phyloP scores from a whole-genome alignment of 2,888 invertebrate species.

The Trisateles emortualis region DNA sequence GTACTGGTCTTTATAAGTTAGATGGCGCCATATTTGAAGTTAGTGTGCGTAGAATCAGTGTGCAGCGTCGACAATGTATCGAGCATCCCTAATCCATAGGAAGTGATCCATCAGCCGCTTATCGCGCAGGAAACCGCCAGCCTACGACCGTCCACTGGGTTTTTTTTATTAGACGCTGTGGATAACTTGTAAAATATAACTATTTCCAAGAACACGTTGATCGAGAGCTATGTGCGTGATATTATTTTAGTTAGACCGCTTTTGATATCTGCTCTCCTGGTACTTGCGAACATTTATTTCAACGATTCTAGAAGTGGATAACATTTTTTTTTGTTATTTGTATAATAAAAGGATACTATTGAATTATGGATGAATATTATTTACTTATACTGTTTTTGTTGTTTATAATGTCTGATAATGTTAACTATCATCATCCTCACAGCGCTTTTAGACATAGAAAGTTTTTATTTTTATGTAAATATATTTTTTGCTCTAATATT shows the following conservation, averaged over 20 bases:
- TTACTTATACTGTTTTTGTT: too few relatives aligned
- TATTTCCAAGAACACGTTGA: constrained; percentile 42
- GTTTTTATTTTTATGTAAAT: too few relatives aligned
- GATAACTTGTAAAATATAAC: constrained; percentile 46
- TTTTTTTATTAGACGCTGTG: constrained; percentile 48
- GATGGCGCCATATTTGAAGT: constrained; percentile 12
- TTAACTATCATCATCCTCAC: too few relatives aligned
- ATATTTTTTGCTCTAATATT: too few relatives aligned
- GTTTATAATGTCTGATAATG: too few relatives aligned
- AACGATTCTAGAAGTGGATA: background rate
- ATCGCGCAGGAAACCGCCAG: constrained; percentile 74
- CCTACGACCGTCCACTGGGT: constrained; percentile 50
- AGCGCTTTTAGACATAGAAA: too few relatives aligned
- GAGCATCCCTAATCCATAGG: constrained; percentile 63
- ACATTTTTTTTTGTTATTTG: background rate
- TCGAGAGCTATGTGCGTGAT: constrained; percentile 21
- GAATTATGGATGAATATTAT: too few relatives aligned
- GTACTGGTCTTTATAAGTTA: background rate
- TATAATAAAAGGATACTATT: background rate
- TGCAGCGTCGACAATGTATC: constrained; percentile 45
- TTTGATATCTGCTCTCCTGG: constrained; percentile 27
- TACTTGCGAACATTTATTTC: constrained; percentile 5
- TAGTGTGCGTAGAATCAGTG: constrained; percentile 39
- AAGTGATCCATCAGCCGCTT: constrained; percentile 82
- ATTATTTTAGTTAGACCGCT: constrained; percentile 20